Evolutionary conservation across 1,140 invertebrate genomes (phyloP), one percentile per base, ranked within the genome.

Genomic region (Eumeta japonica): DNA sequence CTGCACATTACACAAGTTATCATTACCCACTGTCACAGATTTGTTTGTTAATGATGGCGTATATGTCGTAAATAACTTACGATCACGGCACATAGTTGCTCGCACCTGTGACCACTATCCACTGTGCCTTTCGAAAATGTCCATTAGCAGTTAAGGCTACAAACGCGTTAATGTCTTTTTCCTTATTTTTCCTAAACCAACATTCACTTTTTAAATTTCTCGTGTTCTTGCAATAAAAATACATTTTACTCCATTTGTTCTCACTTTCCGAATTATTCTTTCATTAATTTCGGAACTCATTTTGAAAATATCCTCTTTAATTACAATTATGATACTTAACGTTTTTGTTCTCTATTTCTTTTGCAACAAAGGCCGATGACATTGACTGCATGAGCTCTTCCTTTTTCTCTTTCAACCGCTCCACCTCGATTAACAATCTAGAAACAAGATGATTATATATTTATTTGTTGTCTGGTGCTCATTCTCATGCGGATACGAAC

Each of bases 401-500:
- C 12, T 35, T 40, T 17, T 24, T 37, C 13, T 45, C 37, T 4
- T 37, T 17, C 16, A 41, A 24, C 20, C 44, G 36, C 24, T 53
- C 48, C 24, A 48, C 47, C 1, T n/a, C n/a, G n/a, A 50, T 19
- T 2, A 51, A 37, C 11, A 68, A 34, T 13, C 62, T 42, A 1
- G 57, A 45, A 0, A 32, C 53, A 2, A 67, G 34, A 14, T 68
- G 52, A 16, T 49, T 33, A 39, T n/a, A n/a, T n/a, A n/a, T n/a
- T n/a, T 52, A 55, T 16, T 45, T 41, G 9, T 24, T 36, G 3
- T 37, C 29, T 0, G 41, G 39, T 2, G 34, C 46, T 5, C 39
- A 43, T n/a, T 64, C 57, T 57, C 58, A 46, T 7, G 43, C 47
- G 1, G 47, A 49, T 10, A 56, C 33, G 36, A 74, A 75, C 41